Evolutionary conservation across 2,797 vertebrate species (phyloP).

Genomic region (Rachycentron canadum): DNA sequence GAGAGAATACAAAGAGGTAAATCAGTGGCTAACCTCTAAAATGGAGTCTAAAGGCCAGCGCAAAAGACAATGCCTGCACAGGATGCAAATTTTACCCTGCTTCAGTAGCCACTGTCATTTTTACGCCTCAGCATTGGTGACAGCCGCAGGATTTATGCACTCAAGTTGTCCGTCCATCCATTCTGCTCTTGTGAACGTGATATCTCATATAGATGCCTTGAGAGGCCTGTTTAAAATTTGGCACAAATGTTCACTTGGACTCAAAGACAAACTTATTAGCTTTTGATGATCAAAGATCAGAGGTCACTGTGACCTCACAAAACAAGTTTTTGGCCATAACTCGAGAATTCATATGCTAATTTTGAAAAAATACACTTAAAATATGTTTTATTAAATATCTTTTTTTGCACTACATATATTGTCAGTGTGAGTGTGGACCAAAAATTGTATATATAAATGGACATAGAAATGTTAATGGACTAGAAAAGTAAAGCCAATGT

Average conservation of each 20-base stretch:
- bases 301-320: background rate
- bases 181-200: background rate
- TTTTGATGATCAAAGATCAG: background rate
- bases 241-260: background rate
- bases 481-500: too few species aligned
- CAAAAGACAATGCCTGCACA: conserved; percentile 10
- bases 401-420: background rate
- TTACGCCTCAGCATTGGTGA: background rate
- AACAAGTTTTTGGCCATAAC: background rate
- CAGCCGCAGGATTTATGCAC: background rate
- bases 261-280: background rate
- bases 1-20: conserved; percentile 62
- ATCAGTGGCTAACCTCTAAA: conserved; percentile 59
- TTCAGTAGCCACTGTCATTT: conserved; percentile 17
- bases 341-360: background rate
- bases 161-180: background rate
- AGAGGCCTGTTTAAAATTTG: background rate
- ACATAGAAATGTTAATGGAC: too few species aligned
- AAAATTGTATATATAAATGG: too few species aligned
- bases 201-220: background rate
- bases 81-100: conserved; percentile 23
- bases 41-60: conserved; percentile 64
- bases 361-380: background rate
- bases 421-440: background rate
- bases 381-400: background rate